phyloP scores from a whole-genome alignment of 1,140 invertebrate genomes.

The Oppia nitens region DNA sequence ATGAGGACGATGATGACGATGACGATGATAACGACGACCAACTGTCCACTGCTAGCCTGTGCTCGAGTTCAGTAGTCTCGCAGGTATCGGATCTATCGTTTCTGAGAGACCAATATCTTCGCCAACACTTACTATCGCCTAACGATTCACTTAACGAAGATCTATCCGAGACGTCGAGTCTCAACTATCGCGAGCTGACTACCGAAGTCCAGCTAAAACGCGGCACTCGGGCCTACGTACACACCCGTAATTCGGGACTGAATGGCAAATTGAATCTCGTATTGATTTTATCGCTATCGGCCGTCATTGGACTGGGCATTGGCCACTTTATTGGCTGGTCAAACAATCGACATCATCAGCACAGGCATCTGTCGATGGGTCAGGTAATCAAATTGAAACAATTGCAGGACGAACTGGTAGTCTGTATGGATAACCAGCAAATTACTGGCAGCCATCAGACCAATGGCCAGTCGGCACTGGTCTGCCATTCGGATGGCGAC shows the following conservation, averaged over 20 bases:
- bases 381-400: constrained; percentile 17
- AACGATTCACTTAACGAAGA: background rate
- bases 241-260: constrained; percentile 15
- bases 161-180: background rate
- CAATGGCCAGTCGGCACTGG: background rate
- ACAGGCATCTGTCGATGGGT: constrained; percentile 7
- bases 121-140: background rate
- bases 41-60: background rate
- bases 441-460: background rate
- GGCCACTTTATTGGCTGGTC: constrained; percentile 19
- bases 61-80: background rate
- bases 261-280: constrained; percentile 16
- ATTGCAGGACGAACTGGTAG: constrained; percentile 18
- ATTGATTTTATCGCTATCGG: constrained; percentile 8
- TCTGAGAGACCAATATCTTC: background rate
- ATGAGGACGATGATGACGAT: background rate
- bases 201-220: background rate
- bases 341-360: constrained; percentile 6
- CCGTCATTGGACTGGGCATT: constrained; percentile 17
- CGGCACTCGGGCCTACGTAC: constrained; percentile 12
- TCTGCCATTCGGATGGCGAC: constrained; percentile 8
- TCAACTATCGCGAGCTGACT: background rate
- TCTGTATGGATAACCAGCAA: constrained; percentile 12
- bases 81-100: background rate
- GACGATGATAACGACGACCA: background rate